These are phyloP conservation scores for Habropoda laboriosa DNA, from an alignment of 1,140 invertebrate genomes.

Conservation along the genomic window DNA sequence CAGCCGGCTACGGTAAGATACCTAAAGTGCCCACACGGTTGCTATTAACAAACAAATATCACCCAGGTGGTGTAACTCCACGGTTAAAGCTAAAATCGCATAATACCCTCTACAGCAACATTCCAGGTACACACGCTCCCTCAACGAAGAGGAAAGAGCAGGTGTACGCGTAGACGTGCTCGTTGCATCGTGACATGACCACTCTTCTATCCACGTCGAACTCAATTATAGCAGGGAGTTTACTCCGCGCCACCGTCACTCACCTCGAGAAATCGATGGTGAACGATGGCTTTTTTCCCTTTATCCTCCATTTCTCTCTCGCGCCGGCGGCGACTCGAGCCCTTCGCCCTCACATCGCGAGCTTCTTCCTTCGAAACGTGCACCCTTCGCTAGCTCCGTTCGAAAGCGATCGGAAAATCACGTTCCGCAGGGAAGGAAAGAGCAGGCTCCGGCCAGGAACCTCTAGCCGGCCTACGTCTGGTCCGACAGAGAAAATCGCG, in stretches of 20 bases:
- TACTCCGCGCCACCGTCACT: slow-evolving; percentile 59
- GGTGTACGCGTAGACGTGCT: not conserved
- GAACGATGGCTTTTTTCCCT: slow-evolving; percentile 60
- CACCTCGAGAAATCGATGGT: slow-evolving; percentile 65
- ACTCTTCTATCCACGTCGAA: slow-evolving; percentile 59
- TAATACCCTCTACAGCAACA: no score
- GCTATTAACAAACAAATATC: no score
- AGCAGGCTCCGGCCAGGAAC: not conserved
- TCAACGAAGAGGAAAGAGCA: no score
- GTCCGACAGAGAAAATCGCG: not conserved
- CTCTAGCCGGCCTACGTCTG: no score
- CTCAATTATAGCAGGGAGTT: slow-evolving; percentile 64
- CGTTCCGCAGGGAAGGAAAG: not conserved
- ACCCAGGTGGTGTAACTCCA: no score
- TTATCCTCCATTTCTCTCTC: not conserved
- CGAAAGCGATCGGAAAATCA: slow-evolving; percentile 31
- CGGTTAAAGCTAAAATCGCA: no score
- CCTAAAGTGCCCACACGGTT: no score
- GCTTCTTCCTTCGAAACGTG: not conserved
- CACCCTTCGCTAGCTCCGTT: not conserved
- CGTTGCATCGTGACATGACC: slow-evolving; percentile 32
- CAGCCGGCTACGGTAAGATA: no score
- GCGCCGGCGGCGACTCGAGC: no score
- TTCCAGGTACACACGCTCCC: no score
- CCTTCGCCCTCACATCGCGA: no score